A percentile compares a stretch with the other conserved stretches of the same genome.
These are phyloP conservation scores for Brachionus plicatilis DNA, from an alignment of 1,140 invertebrate species.

Conservation along the genomic window DNA sequence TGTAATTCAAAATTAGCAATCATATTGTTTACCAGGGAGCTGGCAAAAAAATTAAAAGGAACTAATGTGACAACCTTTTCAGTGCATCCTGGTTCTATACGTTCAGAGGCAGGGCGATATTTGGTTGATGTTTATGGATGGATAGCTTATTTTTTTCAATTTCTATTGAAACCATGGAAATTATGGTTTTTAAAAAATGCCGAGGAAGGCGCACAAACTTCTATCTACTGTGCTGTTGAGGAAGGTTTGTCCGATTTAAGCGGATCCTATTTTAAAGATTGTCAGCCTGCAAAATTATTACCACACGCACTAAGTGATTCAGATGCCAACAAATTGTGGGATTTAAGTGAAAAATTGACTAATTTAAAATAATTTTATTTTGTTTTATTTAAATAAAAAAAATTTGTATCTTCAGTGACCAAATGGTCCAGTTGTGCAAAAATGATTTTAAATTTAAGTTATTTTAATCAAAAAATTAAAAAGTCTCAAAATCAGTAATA, in stretches of 20 bases:
- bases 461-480: too few relatives aligned
- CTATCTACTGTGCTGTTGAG: slow-evolving; percentile 6
- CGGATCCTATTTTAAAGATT: slow-evolving; percentile 27
- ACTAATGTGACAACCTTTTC: background rate
- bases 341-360: background rate
- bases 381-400: background rate
- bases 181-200: slow-evolving; percentile 42
- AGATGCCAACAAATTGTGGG: slow-evolving; percentile 1
- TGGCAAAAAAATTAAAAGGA: slow-evolving; percentile 43
- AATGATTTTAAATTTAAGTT: too few relatives aligned
- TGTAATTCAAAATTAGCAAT: slow-evolving; percentile 47
- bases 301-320: slow-evolving; percentile 15
- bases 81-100: background rate
- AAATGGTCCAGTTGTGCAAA: too few relatives aligned
- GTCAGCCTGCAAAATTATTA: background rate
- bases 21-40: slow-evolving; percentile 45
- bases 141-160: background rate
- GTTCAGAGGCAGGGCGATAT: background rate
- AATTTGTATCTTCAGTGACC: background rate
- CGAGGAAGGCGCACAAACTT: background rate
- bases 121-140: background rate
- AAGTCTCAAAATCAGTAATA: too few relatives aligned
- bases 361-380: background rate
- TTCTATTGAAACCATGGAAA: background rate
- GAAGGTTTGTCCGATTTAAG: background rate